Base-by-base conservation (phyloP, 2,113 vertebrate genomes). In the Micronycteris hirsuta region DNA sequence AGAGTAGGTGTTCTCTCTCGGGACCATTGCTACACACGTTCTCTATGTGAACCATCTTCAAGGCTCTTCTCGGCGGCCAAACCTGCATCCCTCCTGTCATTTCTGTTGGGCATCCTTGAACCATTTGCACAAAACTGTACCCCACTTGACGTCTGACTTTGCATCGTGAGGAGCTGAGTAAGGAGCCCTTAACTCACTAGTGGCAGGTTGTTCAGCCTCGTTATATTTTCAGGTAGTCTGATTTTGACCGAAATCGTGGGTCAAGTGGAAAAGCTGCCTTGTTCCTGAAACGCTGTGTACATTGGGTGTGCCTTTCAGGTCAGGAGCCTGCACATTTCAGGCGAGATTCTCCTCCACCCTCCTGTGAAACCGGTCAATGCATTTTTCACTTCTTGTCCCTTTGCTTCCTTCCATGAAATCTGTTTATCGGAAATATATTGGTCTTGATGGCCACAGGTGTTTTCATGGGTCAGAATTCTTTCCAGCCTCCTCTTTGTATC, bases 1-100 rank as follows among this genome's bases (percentile, higher is more conserved):
- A 56, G 3, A 19, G 12, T 5, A 6, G 22, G 0, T 43, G 1
- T 63, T 84, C 43, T 83, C 43, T 83, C 76, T 5, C 22, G 52
- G 41, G 49, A 4, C 3, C 43, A 7, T 41, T 7, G 0, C 1
- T 14, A 5, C 13, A 31, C 4, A 3, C 17, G 12, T 8, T 58
- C 54, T 58, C 3, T 0, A 0, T 28, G 14, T 38, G 38, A 89
- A 38, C 38, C n/a, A 7, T 45, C 24, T 22, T 38, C 7, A 78
- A 11, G 22, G 11, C 8, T 85, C 63, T 47, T 65, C 12, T n/a
- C 31, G 61, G 6, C 71, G 13, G 38, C 6, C 26, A 58, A 3
- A 36, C 2, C 28, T 78, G 47, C 36, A 41, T 9, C 13, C 24
- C 11, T 45, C 49, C 45, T 58, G 13, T 13, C 33, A 47, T 33